These are phyloP conservation scores for Brachystomella parvula DNA, from an alignment of 1,140 invertebrate genomes.

Conservation along the genomic window DNA sequence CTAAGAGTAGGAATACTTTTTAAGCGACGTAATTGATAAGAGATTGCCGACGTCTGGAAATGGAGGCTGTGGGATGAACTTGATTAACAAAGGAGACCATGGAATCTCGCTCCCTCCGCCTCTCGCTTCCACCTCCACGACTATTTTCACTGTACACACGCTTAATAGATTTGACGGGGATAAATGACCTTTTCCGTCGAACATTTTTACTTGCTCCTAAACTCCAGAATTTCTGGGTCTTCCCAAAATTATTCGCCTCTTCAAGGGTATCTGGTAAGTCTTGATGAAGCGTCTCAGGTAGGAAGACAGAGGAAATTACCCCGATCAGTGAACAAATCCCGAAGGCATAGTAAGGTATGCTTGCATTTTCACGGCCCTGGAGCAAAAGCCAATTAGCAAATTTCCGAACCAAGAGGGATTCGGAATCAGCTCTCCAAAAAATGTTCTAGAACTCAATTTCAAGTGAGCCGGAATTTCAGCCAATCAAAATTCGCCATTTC, in stretches of 20 bases:
- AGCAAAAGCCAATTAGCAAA: neutral
- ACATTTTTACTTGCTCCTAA: conserved; percentile 7
- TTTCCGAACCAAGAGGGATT: too few species aligned
- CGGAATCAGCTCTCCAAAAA: too few species aligned
- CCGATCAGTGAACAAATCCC: conserved; percentile 39
- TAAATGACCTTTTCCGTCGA: neutral
- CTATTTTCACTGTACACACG: neutral
- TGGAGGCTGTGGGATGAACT: neutral
- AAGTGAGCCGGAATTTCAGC: too few species aligned
- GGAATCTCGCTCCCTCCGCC: neutral
- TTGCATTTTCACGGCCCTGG: conserved; percentile 27
- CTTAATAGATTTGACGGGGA: neutral
- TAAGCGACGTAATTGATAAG: neutral
- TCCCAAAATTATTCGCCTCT: conserved; percentile 43
- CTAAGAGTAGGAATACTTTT: too few species aligned
- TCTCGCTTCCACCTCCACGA: neutral
- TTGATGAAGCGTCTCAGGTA: conserved; percentile 43
- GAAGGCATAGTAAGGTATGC: conserved; percentile 40
- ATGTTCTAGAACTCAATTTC: too few species aligned
- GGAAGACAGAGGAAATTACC: conserved; percentile 38
- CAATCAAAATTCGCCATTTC: too few species aligned
- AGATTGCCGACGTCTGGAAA: neutral
- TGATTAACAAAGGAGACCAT: neutral
- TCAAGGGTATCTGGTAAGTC: conserved; percentile 41
- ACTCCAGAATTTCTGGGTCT: conserved; percentile 42